Conservation (phyloP, 2,113 vertebrate species). For the Origma solitaria region DNA sequence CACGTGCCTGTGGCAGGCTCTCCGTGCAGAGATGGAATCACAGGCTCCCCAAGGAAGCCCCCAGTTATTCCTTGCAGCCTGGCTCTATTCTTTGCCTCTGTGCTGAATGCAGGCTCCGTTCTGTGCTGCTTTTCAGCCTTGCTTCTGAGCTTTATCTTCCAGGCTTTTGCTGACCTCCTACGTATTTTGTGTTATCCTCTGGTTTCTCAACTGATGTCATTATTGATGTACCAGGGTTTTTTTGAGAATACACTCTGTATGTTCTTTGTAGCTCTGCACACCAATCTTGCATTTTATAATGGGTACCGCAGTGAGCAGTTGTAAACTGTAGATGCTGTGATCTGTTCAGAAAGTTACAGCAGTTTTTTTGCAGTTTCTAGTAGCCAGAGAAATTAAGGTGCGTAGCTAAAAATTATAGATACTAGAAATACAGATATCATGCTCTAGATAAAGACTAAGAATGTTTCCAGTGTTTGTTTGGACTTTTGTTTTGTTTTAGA, state of each 20-base stretch:
- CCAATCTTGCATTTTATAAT: slow-evolving; percentile 2
- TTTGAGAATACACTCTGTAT: background rate
- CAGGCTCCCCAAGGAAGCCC: background rate
- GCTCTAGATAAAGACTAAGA: background rate
- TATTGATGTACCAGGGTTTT: slow-evolving; percentile 20
- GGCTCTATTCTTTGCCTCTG: background rate
- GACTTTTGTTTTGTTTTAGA: background rate
- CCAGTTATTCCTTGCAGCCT: background rate
- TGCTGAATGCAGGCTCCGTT: slow-evolving; percentile 1
- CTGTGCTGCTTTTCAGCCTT: background rate
- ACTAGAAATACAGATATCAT: background rate
- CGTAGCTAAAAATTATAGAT: background rate
- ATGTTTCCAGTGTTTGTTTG: background rate
- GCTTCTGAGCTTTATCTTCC: slow-evolving; percentile 23
- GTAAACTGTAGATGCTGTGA: slow-evolving; percentile 14
- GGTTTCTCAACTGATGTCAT: slow-evolving; percentile 42
- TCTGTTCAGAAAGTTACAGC: background rate
- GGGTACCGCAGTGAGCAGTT: background rate
- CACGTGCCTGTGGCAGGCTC: background rate
- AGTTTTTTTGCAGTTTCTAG: background rate
- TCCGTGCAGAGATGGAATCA: background rate
- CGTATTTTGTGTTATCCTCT: slow-evolving; percentile 16
- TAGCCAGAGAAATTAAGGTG: background rate
- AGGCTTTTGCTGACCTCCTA: slow-evolving; percentile 39
- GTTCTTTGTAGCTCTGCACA: slow-evolving; percentile 1